phyloP scores from a whole-genome alignment of 2,113 vertebrate species.

The Lepisosteus osseus region DNA sequence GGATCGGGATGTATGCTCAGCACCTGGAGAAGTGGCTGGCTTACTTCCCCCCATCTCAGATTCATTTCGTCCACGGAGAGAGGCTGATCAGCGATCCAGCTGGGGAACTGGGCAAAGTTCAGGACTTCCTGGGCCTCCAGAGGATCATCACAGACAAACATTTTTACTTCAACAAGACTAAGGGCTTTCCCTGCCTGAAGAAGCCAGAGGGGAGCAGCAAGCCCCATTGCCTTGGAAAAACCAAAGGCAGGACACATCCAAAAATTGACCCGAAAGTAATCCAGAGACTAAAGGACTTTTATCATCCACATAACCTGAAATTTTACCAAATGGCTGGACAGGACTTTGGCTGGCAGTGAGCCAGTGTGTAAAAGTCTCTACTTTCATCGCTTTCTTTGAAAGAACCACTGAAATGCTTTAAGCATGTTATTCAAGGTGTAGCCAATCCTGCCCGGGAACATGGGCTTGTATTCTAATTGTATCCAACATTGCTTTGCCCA shows the following conservation, averaged over 20 bases:
- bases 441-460: not conserved
- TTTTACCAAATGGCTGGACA: slow-evolving; percentile 71
- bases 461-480: not conserved
- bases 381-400: not conserved
- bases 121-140: slow-evolving; percentile 75
- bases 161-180: slow-evolving; percentile 78
- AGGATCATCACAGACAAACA: slow-evolving; percentile 74
- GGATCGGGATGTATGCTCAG: slow-evolving; percentile 72
- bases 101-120: slow-evolving; percentile 67
- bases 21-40: slow-evolving; percentile 73
- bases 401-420: slow-evolving; percentile 1
- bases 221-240: slow-evolving; percentile 76
- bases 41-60: slow-evolving; percentile 68
- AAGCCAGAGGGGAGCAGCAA: slow-evolving; percentile 74
- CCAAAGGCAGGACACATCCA: slow-evolving; percentile 68
- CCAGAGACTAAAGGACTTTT: slow-evolving; percentile 65
- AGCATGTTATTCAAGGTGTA: not conserved
- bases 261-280: slow-evolving; percentile 57
- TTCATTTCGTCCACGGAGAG: slow-evolving; percentile 73
- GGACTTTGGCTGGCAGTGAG: slow-evolving; percentile 74
- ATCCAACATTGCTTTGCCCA: not conserved
- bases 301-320: slow-evolving; percentile 63
- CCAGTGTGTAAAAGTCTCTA: not conserved
- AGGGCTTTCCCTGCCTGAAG: slow-evolving; percentile 76
- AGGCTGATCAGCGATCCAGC: slow-evolving; percentile 68